Evolutionary conservation across 2,888 invertebrate species (phyloP).

Genomic region (Dysmachus trigonus): DNA sequence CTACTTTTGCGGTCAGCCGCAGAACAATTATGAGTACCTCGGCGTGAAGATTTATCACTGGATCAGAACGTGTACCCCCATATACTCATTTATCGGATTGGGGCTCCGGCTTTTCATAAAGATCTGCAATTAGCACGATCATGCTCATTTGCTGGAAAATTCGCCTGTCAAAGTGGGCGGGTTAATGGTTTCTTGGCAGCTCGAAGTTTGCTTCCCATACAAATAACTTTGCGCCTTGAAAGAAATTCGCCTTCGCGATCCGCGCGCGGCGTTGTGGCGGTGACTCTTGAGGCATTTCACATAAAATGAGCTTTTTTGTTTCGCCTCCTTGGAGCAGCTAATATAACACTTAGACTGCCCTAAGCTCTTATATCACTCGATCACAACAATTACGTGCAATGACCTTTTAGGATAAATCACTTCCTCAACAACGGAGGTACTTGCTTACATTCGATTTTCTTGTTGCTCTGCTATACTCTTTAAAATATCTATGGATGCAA

Average conservation of each 20-base stretch:
- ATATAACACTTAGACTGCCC: neutral
- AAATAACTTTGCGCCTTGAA: neutral
- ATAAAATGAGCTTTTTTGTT: neutral
- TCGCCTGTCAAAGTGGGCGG: slow-evolving; percentile 20
- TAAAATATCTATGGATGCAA: neutral
- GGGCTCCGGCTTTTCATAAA: slow-evolving; percentile 5
- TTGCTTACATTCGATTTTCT: neutral
- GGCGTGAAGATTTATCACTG: slow-evolving; percentile 42
- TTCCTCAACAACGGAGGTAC: neutral
- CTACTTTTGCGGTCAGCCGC: slow-evolving; percentile 39
- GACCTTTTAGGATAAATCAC: neutral
- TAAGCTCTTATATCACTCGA: neutral
- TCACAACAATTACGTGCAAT: neutral
- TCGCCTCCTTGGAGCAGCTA: neutral
- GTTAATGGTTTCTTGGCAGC: slow-evolving; percentile 6
- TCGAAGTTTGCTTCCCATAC: slow-evolving; percentile 1
- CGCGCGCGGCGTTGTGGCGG: neutral
- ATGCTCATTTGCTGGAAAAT: slow-evolving; percentile 30
- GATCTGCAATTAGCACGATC: slow-evolving; percentile 40
- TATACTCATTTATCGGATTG: slow-evolving; percentile 17
- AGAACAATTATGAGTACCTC: slow-evolving; percentile 42
- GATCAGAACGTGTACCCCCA: slow-evolving; percentile 11
- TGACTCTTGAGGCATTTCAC: neutral
- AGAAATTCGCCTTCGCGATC: neutral
- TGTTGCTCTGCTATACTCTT: neutral